phyloP scores from a whole-genome alignment of 1,140 invertebrate species.

The Papilio dardanus region DNA sequence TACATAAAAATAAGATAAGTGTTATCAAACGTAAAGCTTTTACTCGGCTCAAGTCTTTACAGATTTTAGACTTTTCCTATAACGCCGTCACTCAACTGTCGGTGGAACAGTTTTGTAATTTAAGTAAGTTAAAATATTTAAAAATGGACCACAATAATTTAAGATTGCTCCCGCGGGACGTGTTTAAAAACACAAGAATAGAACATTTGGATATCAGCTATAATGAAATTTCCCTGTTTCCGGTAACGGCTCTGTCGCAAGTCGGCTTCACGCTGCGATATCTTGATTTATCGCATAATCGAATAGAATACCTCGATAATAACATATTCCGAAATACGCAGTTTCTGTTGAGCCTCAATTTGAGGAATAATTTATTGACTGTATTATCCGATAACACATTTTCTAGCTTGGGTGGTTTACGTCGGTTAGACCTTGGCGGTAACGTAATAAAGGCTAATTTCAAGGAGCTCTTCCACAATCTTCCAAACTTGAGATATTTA shows the following conservation, averaged over 20 bases:
- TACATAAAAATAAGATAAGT: slow-evolving; percentile 89
- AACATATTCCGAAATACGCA: slow-evolving; percentile 93
- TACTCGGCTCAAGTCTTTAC: slow-evolving; percentile 87
- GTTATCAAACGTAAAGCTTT: slow-evolving; percentile 89
- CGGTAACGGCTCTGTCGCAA: slow-evolving; percentile 87
- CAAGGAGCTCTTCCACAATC: slow-evolving; percentile 94
- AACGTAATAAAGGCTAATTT: slow-evolving; percentile 93
- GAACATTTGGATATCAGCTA: slow-evolving; percentile 91
- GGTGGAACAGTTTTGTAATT: slow-evolving; percentile 91
- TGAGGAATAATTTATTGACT: slow-evolving; percentile 91
- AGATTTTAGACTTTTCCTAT: slow-evolving; percentile 90
- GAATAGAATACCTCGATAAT: slow-evolving; percentile 93
- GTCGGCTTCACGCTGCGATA: slow-evolving; percentile 89
- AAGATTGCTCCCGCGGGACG: slow-evolving; percentile 88
- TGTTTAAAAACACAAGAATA: slow-evolving; percentile 90
- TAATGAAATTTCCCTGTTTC: slow-evolving; percentile 90
- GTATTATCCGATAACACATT: slow-evolving; percentile 95
- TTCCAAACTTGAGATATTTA: slow-evolving; percentile 90
- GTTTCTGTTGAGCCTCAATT: slow-evolving; percentile 89
- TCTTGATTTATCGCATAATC: slow-evolving; percentile 91
- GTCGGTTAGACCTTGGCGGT: slow-evolving; percentile 90
- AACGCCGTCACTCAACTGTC: slow-evolving; percentile 90
- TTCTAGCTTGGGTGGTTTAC: slow-evolving; percentile 89
- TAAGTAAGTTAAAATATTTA: slow-evolving; percentile 89
- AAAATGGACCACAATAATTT: slow-evolving; percentile 90